phyloP scores from a whole-genome alignment of 2,797 vertebrate species.

The Poeciliopsis paucimaculata region DNA sequence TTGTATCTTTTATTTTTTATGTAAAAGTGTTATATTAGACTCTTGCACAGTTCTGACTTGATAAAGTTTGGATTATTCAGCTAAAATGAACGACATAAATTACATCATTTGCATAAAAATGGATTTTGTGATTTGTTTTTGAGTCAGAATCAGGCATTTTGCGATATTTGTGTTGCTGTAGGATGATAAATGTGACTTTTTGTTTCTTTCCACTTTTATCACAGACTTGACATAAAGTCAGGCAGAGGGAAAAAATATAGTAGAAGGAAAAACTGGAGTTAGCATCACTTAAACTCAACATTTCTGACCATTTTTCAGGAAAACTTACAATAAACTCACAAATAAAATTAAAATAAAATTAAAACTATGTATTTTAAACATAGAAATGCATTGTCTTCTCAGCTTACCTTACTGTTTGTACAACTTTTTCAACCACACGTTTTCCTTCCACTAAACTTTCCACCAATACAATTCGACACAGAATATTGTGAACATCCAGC shows the following conservation, averaged over 20 bases:
- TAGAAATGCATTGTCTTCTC: neutral
- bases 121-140: neutral
- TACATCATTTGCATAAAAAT: neutral
- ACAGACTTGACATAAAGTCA: no score
- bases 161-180: no score
- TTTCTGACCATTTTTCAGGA: no score
- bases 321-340: no score
- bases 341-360: neutral
- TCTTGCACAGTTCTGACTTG: neutral
- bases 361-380: neutral
- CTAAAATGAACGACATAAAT: neutral
- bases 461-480: neutral
- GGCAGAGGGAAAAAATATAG: no score
- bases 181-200: no score
- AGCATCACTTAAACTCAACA: no score
- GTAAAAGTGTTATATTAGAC: neutral
- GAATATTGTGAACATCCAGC: neutral
- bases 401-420: neutral
- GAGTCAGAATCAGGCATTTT: no score
- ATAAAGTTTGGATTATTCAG: neutral
- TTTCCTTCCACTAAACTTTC: constrained; percentile 3
- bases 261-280: no score
- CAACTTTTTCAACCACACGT: neutral
- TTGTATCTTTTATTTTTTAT: neutral
- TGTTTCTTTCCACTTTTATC: no score